These are phyloP conservation scores for Mastomys natalensis DNA, from an alignment of 2,113 vertebrate species.

Conservation along the genomic window DNA sequence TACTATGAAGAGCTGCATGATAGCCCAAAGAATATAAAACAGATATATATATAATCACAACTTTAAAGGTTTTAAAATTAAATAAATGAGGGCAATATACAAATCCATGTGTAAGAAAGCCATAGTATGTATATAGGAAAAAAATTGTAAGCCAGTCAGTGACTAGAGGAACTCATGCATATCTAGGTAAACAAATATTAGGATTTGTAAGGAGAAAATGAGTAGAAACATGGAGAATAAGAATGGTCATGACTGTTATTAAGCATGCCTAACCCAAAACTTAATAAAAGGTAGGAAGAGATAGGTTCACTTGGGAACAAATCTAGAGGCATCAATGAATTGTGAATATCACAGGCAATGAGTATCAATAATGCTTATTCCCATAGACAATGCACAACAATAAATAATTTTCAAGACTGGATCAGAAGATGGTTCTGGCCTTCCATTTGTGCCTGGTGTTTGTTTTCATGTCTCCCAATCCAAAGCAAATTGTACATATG, in stretches of 20 bases:
- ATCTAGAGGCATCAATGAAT: background rate
- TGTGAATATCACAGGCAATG: background rate
- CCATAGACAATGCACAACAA: background rate
- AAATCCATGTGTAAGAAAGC: background rate
- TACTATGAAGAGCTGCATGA: background rate
- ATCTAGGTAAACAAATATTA: background rate
- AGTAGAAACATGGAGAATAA: background rate
- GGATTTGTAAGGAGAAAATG: background rate
- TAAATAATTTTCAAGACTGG: constrained; percentile 27
- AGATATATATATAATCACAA: background rate
- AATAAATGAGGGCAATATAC: background rate
- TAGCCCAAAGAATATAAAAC: constrained; percentile 5
- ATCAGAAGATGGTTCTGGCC: constrained; percentile 20
- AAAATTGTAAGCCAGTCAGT: background rate
- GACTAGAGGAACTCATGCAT: background rate
- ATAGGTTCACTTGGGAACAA: constrained; percentile 16
- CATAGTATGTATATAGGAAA: background rate
- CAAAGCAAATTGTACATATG: constrained; percentile 27
- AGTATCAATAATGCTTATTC: constrained; percentile 23
- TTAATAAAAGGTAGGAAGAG: background rate
- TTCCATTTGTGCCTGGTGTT: background rate
- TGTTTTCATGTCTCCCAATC: constrained; percentile 51
- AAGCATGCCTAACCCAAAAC: background rate
- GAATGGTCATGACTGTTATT: background rate
- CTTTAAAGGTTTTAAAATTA: background rate